Base-by-base conservation (phyloP, 1,140 invertebrate species). In the Habropoda laboriosa region DNA sequence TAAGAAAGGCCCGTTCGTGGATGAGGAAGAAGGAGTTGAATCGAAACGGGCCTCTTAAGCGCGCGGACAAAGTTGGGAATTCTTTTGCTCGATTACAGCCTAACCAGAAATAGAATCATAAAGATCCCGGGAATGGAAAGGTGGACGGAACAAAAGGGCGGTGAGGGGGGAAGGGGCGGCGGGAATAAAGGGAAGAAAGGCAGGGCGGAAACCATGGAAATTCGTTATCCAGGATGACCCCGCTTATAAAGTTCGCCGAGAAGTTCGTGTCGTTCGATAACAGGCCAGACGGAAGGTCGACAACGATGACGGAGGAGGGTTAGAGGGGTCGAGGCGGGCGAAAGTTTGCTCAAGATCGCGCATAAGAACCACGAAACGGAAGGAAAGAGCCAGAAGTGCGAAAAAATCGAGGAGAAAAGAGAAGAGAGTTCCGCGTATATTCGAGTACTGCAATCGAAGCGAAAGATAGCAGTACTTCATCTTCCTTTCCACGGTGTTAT, bases 191-290 rank as follows among this genome's bases (percentile, higher is more conserved):
- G 66, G 42, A 53, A 64, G 55, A 61, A n/a, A 40, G 10, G 60
- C 60, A 13, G 27, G 27, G 58, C 49, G 57, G 42, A 63, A 74
- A 60, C 53, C 63, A 73, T 73, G 70, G 45, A 84, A 84, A 84
- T 82, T 83, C 49, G 71, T 84, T 83, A 84, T 70, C 63, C 81
- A 57, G 64, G 82, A 82, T 84, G 40, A 82, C 67, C 80, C 57
- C 82, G 75, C 55, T 82, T 71, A 74, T 74, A 82, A 84, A 74
- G 58, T 79, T 84, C 45, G 66, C 10, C 40, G 47, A 45, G 32
- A 79, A 82, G 72, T 84, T 79, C 55, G 66, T 67, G 47, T 78
- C 61, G 68, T 74, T 79, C 82, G 70, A 79, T 84, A 82, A 82
- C 60, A 66, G 64, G 53, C 42, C 47, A 72, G 76, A 73, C 67